Evolutionary conservation across 2,888 invertebrate species (phyloP).

Genomic region (Cordilura impudica): DNA sequence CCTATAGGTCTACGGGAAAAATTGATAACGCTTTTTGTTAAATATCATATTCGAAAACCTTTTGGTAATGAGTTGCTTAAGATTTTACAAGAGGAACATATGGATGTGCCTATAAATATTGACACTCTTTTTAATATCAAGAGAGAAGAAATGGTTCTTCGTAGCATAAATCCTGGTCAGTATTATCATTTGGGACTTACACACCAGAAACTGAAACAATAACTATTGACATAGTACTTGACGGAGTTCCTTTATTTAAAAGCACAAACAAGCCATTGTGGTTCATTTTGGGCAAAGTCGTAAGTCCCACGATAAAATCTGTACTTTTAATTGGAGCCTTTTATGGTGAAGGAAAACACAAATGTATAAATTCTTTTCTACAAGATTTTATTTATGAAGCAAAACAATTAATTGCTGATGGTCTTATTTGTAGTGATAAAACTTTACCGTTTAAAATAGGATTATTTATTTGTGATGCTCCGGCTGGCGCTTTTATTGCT

Average conservation of each 20-base stretch:
- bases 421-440: slow-evolving; percentile 7
- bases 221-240: slow-evolving; percentile 36
- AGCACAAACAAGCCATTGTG: slow-evolving; percentile 30
- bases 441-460: slow-evolving; percentile 10
- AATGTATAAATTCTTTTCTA: slow-evolving; percentile 31
- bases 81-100: slow-evolving; percentile 18
- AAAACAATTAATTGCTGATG: slow-evolving; percentile 28
- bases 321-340: slow-evolving; percentile 35
- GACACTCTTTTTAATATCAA: slow-evolving; percentile 20
- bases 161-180: no score
- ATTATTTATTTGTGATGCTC: slow-evolving; percentile 33
- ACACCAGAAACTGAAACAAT: background rate
- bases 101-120: slow-evolving; percentile 24
- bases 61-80: slow-evolving; percentile 24
- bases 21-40: background rate
- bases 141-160: background rate
- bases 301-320: slow-evolving; percentile 20
- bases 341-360: slow-evolving; percentile 26
- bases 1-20: background rate
- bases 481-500: slow-evolving; percentile 27
- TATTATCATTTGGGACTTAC: background rate
- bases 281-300: slow-evolving; percentile 24
- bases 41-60: slow-evolving; percentile 4
- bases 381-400: slow-evolving; percentile 39
- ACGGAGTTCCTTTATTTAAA: slow-evolving; percentile 33